Conservation (phyloP, 2,888 invertebrate species). For the Conchocele bisecta region DNA sequence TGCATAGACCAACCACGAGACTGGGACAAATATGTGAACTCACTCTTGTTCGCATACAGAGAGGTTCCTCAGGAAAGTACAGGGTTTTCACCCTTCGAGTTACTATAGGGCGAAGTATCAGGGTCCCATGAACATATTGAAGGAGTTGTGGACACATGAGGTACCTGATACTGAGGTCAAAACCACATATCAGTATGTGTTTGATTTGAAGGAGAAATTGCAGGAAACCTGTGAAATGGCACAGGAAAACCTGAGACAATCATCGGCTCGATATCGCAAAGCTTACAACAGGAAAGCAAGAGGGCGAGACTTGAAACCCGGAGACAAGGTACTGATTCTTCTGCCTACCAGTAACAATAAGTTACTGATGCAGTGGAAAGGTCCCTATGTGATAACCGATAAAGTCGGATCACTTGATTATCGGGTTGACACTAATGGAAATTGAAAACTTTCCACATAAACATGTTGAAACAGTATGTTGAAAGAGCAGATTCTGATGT, state of each 20-base stretch:
- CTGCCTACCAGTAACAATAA: constrained; percentile 59
- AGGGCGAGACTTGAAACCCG: constrained; percentile 21
- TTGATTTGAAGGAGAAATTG: constrained; percentile 47
- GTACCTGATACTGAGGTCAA: constrained; percentile 13
- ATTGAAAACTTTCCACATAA: constrained; percentile 2
- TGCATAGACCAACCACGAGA: too few relatives aligned
- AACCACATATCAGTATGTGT: constrained; percentile 52
- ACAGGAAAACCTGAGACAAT: constrained; percentile 4
- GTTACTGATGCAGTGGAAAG: constrained; percentile 53
- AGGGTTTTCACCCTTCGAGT: constrained; percentile 56
- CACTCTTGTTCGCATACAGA: too few relatives aligned
- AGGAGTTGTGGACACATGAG: constrained; percentile 46
- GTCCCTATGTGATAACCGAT: constrained; percentile 26
- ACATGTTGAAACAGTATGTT: constrained; percentile 4
- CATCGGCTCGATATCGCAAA: constrained; percentile 13
- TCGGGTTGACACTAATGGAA: constrained; percentile 31
- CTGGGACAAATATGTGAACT: too few relatives aligned
- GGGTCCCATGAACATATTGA: constrained; percentile 54
- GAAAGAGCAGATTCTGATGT: not conserved
- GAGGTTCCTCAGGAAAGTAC: constrained; percentile 54
- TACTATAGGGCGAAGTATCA: constrained; percentile 55
- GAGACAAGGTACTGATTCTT: constrained; percentile 55
- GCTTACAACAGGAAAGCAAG: constrained; percentile 48
- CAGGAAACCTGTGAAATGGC: constrained; percentile 38
- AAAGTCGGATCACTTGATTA: constrained; percentile 28